Evolutionary conservation across 2,797 vertebrate species (phyloP).

Genomic region (Poeciliopsis paucimaculata): DNA sequence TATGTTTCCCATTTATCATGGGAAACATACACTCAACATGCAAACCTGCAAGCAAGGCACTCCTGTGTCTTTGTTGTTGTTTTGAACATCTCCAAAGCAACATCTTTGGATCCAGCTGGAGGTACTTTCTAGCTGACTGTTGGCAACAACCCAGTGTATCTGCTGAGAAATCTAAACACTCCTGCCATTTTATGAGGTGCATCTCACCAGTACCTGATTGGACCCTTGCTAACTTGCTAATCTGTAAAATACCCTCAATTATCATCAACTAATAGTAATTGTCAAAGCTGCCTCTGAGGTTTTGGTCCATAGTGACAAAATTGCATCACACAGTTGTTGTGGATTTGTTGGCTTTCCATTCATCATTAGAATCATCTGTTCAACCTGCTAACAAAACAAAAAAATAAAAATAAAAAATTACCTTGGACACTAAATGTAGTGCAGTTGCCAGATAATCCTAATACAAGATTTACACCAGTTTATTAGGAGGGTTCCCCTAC

Average conservation of each 20-base stretch:
- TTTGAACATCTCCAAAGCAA: not conserved
- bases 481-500: not conserved
- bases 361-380: not conserved
- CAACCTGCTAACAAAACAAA: not conserved
- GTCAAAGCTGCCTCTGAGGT: not conserved
- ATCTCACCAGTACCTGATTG: not conserved
- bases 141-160: not conserved
- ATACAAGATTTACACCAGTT: not conserved
- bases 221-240: not conserved
- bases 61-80: not conserved
- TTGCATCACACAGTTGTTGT: not conserved
- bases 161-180: not conserved
- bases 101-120: not conserved
- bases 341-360: not conserved
- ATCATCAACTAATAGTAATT: not conserved
- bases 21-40: not conserved
- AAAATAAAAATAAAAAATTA: not conserved
- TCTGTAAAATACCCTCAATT: not conserved
- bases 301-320: not conserved
- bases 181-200: not conserved
- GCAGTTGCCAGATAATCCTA: not conserved
- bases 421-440: not conserved
- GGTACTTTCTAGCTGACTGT: not conserved
- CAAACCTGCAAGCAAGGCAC: not conserved
- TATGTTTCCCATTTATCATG: not conserved